A percentile compares a stretch with the other conserved stretches of the same genome.
Conservation (phyloP, 1,140 invertebrate genomes). For the Oppia nitens region DNA sequence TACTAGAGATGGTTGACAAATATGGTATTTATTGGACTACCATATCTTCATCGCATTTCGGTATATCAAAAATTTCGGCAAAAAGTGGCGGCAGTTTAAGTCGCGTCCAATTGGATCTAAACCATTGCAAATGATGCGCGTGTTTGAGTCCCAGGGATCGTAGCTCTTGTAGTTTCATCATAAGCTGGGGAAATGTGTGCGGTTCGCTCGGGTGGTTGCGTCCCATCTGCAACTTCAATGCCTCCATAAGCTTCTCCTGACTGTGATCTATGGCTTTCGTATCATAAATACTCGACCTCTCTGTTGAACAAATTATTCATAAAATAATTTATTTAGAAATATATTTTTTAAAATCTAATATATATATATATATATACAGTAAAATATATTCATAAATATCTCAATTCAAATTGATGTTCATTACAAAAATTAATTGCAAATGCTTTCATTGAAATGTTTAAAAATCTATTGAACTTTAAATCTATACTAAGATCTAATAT, state of each 20-base stretch:
- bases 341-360: too few species aligned
- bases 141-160: conserved; percentile 64
- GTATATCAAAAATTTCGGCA: conserved; percentile 94
- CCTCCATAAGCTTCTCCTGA: conserved; percentile 67
- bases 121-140: conserved; percentile 71
- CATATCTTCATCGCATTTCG: conserved; percentile 58
- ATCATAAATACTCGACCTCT: conserved; percentile 51
- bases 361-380: too few species aligned
- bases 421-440: too few species aligned
- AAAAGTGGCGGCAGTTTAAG: conserved; percentile 68
- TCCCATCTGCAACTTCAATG: conserved; percentile 54
- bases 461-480: too few species aligned
- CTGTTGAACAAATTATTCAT: too few species aligned
- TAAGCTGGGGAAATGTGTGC: conserved; percentile 46
- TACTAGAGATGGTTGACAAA: background rate
- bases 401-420: too few species aligned
- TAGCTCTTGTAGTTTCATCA: conserved; percentile 57
- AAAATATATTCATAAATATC: too few species aligned
- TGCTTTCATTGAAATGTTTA: too few species aligned
- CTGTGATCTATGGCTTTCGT: conserved; percentile 57
- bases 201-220: conserved; percentile 36
- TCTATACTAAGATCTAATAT: too few species aligned
- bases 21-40: background rate
- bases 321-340: too few species aligned
- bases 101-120: conserved; percentile 66